A percentile compares a stretch with the other conserved stretches of the same genome.
phyloP scores from a whole-genome alignment of 2,113 vertebrate species.

The Eptatretus burgeri region DNA sequence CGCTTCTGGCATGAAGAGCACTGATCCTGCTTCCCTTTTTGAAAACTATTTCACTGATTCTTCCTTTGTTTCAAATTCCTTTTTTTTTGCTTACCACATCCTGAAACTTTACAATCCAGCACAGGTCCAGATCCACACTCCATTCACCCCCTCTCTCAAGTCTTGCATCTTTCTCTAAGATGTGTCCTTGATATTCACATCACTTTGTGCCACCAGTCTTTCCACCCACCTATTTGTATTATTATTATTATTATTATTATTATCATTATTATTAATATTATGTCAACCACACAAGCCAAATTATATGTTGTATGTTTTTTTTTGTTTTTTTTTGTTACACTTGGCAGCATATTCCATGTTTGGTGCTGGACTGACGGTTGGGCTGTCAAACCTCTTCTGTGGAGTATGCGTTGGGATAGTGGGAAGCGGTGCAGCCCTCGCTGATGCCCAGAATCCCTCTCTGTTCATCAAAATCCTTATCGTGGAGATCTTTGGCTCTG shows the following conservation, averaged over 20 bases:
- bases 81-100: background rate
- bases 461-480: conserved; percentile 98
- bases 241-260: too few species aligned
- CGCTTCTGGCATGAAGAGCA: too few species aligned
- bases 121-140: background rate
- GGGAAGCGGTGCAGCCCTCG: conserved; percentile 77
- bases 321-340: background rate
- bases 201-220: too few species aligned
- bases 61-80: background rate
- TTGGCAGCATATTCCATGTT: conserved; percentile 79
- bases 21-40: too few species aligned
- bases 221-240: too few species aligned
- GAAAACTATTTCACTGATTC: background rate
- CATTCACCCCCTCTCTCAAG: background rate
- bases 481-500: conserved; percentile 95
- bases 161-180: background rate
- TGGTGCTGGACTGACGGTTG: conserved; percentile 79
- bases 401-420: conserved; percentile 91
- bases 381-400: conserved; percentile 92
- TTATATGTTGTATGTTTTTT: too few species aligned
- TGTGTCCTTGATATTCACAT: background rate
- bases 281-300: too few species aligned
- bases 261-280: too few species aligned
- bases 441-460: conserved; percentile 77
- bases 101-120: background rate